phyloP scores from a whole-genome alignment of 2,113 vertebrate genomes.

The Eulacestoma nigropectus region DNA sequence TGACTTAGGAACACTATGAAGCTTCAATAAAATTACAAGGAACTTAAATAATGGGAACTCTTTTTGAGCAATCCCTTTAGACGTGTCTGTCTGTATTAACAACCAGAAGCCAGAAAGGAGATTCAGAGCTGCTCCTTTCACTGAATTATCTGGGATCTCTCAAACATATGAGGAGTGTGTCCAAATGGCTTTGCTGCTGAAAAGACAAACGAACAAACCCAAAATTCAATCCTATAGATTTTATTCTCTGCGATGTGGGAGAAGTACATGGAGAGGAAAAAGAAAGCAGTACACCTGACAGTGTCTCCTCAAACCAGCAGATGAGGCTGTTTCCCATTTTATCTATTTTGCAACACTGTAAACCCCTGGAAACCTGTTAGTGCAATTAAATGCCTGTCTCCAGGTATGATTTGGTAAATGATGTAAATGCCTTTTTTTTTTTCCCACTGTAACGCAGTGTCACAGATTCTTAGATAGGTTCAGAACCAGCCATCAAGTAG shows the following conservation, averaged over 20 bases:
- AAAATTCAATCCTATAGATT: neutral
- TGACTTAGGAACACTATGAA: neutral
- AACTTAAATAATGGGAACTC: neutral
- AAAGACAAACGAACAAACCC: neutral
- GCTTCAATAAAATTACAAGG: neutral
- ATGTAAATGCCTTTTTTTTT: neutral
- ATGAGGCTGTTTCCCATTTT: slow-evolving; percentile 32
- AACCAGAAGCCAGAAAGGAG: neutral
- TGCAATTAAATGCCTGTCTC: neutral
- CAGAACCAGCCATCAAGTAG: neutral
- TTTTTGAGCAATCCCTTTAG: neutral
- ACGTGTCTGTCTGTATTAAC: neutral
- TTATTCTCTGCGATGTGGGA: neutral
- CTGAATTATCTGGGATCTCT: neutral
- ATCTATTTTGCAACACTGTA: neutral
- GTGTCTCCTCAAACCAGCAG: neutral
- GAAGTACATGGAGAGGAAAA: no score
- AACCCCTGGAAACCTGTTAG: neutral
- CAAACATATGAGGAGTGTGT: neutral
- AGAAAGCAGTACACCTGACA: neutral
- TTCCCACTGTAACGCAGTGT: neutral
- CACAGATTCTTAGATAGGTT: neutral
- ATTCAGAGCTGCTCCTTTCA: neutral
- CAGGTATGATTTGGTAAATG: neutral
- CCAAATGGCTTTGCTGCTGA: neutral